Evolutionary conservation across 2,113 vertebrate genomes (phyloP).

Genomic region (Lucifuga dentata): DNA sequence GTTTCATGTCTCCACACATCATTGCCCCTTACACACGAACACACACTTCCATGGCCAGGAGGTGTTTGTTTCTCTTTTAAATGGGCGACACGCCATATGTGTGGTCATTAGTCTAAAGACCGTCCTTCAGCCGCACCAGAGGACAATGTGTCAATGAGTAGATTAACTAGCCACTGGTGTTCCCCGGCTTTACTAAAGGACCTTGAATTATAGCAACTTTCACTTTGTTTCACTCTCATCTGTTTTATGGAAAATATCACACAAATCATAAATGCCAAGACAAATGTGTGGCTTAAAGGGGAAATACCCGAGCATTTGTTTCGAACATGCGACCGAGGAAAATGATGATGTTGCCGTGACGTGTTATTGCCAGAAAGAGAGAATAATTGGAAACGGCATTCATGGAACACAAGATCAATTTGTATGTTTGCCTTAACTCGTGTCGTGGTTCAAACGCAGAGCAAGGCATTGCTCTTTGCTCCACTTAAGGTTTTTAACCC

Average conservation of each 20-base stretch:
- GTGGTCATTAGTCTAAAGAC: constrained; percentile 83
- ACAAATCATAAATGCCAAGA: constrained; percentile 63
- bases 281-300: constrained; percentile 58
- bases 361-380: constrained; percentile 42
- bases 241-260: constrained; percentile 71
- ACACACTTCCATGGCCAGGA: constrained; percentile 71
- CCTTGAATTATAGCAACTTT: constrained; percentile 83
- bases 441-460: constrained; percentile 38
- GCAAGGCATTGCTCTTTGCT: constrained; percentile 39
- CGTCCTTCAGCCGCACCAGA: constrained; percentile 82
- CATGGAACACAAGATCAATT: constrained; percentile 52
- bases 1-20: constrained; percentile 51
- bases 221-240: constrained; percentile 74
- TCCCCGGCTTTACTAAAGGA: constrained; percentile 73
- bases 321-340: constrained; percentile 20
- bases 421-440: constrained; percentile 58
- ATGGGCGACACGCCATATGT: constrained; percentile 80
- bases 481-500: constrained; percentile 69
- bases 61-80: constrained; percentile 86
- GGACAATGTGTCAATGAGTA: constrained; percentile 83
- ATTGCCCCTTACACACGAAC: constrained; percentile 31
- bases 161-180: constrained; percentile 78
- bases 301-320: constrained; percentile 49
- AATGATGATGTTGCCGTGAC: not conserved
- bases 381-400: constrained; percentile 64